phyloP scores from a whole-genome alignment of 2,888 invertebrate species.

The Agonopterix arenella region DNA sequence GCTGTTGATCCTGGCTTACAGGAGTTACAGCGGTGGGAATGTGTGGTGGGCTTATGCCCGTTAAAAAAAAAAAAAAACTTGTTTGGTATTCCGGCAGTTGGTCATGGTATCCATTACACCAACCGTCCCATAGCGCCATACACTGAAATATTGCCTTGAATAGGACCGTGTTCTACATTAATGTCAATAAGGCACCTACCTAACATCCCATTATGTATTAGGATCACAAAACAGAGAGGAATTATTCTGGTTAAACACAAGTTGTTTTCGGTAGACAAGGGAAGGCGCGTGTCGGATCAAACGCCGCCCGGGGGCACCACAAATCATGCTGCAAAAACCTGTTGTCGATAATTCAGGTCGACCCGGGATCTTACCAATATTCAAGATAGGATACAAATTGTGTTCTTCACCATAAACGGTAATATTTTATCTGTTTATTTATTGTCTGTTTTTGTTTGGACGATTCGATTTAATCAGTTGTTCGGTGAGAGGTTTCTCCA shows the following conservation, averaged over 20 bases:
- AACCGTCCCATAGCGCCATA: no score
- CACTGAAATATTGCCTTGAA: no score
- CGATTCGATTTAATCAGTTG: constrained; percentile 1
- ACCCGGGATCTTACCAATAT: constrained; percentile 51
- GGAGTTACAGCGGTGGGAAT: no score
- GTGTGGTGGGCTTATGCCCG: no score
- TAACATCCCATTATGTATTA: constrained; percentile 13
- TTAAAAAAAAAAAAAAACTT: no score
- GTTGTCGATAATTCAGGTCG: constrained; percentile 63
- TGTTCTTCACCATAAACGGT: constrained; percentile 58
- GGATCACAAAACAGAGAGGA: constrained; percentile 33
- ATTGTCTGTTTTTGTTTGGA: constrained; percentile 45
- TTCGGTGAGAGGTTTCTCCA: no score
- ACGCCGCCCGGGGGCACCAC: constrained; percentile 62
- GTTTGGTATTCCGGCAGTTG: no score
- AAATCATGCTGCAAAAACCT: constrained; percentile 72
- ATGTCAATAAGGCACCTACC: no score
- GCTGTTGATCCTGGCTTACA: no score
- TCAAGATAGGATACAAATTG: constrained; percentile 68
- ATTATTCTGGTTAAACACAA: constrained; percentile 56
- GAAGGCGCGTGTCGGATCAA: constrained; percentile 62
- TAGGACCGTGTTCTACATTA: no score
- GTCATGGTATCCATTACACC: no score
- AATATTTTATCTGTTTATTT: constrained; percentile 68
- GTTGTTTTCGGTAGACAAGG: constrained; percentile 54